These are phyloP conservation scores for Imbricaverruca yamaguchii DNA, from an alignment of 2,888 invertebrate genomes.

Conservation along the genomic window DNA sequence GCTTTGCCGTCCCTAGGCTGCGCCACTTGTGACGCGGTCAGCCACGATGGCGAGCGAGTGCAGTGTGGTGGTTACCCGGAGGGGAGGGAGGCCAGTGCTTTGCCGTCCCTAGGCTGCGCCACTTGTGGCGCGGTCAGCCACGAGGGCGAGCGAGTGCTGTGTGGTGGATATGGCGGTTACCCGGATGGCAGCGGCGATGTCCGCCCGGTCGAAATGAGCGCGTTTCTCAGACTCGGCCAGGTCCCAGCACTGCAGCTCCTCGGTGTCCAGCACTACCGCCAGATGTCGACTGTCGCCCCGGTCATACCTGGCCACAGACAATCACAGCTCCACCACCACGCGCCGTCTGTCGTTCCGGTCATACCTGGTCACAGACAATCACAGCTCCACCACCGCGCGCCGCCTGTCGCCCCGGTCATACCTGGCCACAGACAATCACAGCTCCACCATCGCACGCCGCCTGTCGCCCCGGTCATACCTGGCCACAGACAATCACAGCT, in stretches of 20 bases:
- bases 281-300: conserved; percentile 17
- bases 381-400: conserved; percentile 44
- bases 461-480: background rate
- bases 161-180: conserved; percentile 38
- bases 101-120: too few species aligned
- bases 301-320: background rate
- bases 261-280: conserved; percentile 54
- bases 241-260: conserved; percentile 63
- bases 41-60: too few species aligned
- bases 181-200: conserved; percentile 48
- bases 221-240: conserved; percentile 54
- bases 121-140: too few species aligned
- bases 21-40: too few species aligned
- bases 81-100: too few species aligned
- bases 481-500: conserved; percentile 44
- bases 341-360: background rate
- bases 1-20: too few species aligned
- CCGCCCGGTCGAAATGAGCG: conserved; percentile 50
- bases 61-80: conserved; percentile 38
- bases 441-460: conserved; percentile 41
- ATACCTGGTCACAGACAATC: background rate
- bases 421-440: conserved; percentile 37
- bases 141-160: too few species aligned
- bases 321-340: conserved; percentile 44
- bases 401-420: background rate